Evolutionary conservation across 2,888 invertebrate genomes (phyloP), one percentile per base, ranked within the genome.

Genomic region (Himalopsyche anomala): DNA sequence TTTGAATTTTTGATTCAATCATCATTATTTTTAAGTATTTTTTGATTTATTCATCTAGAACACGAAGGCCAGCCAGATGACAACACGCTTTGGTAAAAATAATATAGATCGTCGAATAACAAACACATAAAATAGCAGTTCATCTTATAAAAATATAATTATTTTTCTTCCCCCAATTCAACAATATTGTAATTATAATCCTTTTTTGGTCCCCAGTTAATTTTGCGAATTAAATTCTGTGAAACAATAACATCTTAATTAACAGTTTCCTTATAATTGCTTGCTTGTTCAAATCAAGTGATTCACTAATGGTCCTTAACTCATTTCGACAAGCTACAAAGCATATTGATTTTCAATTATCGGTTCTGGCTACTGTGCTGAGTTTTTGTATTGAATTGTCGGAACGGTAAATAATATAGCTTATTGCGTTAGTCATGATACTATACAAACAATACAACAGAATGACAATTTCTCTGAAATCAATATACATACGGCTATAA

Each of bases 301-400:
- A 74, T 4, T 38, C 74, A 36, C 19, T 74, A 74, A 74, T 74
- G 28, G 38, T 12, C 36, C 36, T 74, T 38, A 74, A 74, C 36
- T 74, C 36, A 74, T 36, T 69, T 74, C 15, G 36, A 74, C 36
- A 74, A 36, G 74, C 28, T 36, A 74, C 74, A 36, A 36, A 36
- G 36, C 74, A 15, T 36, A 74, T 74, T 38, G 74, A 74, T 74
- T 74, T 74, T 38, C 74, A 19, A 62, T 62, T 62, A 62, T 74
- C 38, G 74, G 19, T 19, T 28, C 62, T 19, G 62, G 38, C 36
- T 11, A 74, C 36, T 69, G 15, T 36, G 36, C 74, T 36, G 74
- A 36, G 12, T 74, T 74, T 28, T 74, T 15, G 74, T 74, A 62
- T 62, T 62, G 62, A 19, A 62, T 62, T 62, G 74, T 74, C 36